phyloP scores from a whole-genome alignment of 2,113 vertebrate species.

The Scalopus aquaticus region DNA sequence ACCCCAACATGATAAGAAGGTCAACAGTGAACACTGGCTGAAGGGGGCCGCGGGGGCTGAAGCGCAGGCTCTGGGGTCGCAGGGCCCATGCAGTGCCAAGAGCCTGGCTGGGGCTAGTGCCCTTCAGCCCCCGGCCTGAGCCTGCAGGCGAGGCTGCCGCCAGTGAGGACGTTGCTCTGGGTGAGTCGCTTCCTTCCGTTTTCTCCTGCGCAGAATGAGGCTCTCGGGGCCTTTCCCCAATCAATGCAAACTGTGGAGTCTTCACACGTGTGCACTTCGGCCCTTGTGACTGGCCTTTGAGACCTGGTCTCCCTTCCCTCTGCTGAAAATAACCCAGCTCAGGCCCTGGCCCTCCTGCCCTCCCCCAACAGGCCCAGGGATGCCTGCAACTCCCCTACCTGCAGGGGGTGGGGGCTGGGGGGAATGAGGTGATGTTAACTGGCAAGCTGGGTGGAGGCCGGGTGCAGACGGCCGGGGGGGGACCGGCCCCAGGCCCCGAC shows the following conservation, averaged over 20 bases:
- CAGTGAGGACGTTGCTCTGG: not conserved
- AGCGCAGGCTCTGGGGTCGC: not conserved
- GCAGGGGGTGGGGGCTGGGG: not conserved
- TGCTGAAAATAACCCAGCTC: not conserved
- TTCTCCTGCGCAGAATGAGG: not conserved
- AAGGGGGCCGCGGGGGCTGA: not conserved
- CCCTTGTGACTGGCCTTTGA: not conserved
- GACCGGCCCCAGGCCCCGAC: not conserved
- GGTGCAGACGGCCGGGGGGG: not conserved
- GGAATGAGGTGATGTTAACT: not conserved
- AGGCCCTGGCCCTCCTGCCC: not conserved
- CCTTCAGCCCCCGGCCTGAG: not conserved
- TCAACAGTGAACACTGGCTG: fast-evolving
- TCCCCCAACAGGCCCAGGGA: not conserved
- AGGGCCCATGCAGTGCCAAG: no score
- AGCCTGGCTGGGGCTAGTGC: not conserved
- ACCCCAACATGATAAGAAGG: not conserved
- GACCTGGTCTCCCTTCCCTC: not conserved
- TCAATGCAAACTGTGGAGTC: not conserved
- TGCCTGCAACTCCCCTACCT: not conserved
- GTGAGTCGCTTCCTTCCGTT: not conserved
- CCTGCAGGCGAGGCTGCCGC: not conserved
- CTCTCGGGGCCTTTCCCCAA: not conserved
- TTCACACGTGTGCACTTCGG: fast-evolving
- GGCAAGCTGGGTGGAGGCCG: not conserved